phyloP scores from a whole-genome alignment of 2,797 vertebrate genomes.

The Diceros bicornis region DNA sequence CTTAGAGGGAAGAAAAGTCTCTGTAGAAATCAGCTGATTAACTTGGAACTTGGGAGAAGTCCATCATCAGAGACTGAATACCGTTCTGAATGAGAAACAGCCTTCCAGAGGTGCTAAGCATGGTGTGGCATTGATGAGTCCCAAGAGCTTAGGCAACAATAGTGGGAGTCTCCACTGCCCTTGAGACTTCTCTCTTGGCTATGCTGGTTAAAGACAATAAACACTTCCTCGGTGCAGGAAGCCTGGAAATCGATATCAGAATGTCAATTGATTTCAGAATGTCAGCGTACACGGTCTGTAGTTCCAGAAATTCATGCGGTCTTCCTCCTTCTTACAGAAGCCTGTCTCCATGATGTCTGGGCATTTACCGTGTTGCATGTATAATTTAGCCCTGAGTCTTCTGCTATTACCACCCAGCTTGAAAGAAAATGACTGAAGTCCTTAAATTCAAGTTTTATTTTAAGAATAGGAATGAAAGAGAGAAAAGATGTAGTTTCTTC shows the following conservation, averaged over 20 bases:
- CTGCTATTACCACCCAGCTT: slow-evolving; percentile 25
- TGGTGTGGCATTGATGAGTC: neutral
- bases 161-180: neutral
- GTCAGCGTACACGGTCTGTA: neutral
- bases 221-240: neutral
- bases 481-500: slow-evolving; percentile 80
- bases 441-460: slow-evolving; percentile 65
- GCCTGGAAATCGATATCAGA: neutral
- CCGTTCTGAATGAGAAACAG: neutral
- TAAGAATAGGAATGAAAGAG: slow-evolving; percentile 80
- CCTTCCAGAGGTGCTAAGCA: neutral
- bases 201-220: neutral
- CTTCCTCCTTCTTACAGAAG: neutral
- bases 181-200: neutral
- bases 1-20: slow-evolving; percentile 32
- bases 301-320: neutral
- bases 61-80: slow-evolving; percentile 51
- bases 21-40: slow-evolving; percentile 63
- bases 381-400: neutral
- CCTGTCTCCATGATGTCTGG: neutral
- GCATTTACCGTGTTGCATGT: neutral
- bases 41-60: slow-evolving; percentile 31
- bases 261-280: neutral
- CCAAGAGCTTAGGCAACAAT: neutral
- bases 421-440: slow-evolving; percentile 78